These are phyloP conservation scores for Agrotis exclamationis DNA, from an alignment of 2,888 invertebrate genomes.

Conservation along the genomic window DNA sequence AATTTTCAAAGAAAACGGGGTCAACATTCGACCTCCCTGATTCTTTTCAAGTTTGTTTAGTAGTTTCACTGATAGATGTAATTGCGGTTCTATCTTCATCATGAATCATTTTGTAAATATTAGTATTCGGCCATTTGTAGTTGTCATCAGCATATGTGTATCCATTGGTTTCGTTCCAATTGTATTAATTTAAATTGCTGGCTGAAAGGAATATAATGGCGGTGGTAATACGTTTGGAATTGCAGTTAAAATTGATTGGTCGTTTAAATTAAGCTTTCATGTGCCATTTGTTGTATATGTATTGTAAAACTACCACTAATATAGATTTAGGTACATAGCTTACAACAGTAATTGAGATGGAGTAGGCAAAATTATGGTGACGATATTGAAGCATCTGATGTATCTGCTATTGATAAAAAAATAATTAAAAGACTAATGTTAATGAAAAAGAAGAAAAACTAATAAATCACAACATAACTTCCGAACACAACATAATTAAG, in stretches of 20 bases:
- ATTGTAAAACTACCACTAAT: not conserved
- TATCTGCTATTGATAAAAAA: not conserved
- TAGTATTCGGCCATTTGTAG: constrained; percentile 13
- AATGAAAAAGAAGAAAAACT: not conserved
- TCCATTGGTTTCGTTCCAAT: constrained; percentile 22
- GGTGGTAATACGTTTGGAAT: constrained; percentile 16
- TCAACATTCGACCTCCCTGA: constrained; percentile 39
- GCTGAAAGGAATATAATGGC: constrained; percentile 8
- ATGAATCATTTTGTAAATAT: constrained; percentile 52
- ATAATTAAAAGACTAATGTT: not conserved
- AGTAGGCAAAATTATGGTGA: no score
- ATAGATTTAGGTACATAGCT: no score
- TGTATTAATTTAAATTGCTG: constrained; percentile 24
- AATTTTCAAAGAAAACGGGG: constrained; percentile 47
- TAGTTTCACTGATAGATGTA: constrained; percentile 43
- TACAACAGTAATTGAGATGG: no score
- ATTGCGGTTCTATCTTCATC: constrained; percentile 42
- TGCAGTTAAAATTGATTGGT: constrained; percentile 16
- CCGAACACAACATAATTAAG: not conserved
- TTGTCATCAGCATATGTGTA: constrained; percentile 32
- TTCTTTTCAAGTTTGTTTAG: constrained; percentile 33
- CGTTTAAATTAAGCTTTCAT: constrained; percentile 21
- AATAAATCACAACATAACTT: not conserved
- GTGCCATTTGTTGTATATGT: not conserved
- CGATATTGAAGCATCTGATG: no score